Conservation (phyloP, 2,888 invertebrate species). For the Mellilla xanthometata region DNA sequence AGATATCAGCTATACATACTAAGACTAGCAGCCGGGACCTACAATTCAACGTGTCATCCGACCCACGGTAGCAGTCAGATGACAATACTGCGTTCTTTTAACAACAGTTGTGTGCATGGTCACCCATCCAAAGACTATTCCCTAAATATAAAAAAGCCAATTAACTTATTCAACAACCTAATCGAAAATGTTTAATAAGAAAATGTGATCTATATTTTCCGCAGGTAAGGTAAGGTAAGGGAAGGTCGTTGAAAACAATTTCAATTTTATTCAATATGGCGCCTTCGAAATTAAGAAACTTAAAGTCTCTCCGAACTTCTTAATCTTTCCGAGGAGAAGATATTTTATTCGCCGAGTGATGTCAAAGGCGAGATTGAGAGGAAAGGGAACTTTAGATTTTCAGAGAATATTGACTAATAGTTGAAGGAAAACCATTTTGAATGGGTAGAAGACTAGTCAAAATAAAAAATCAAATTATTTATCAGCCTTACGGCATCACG, state of each 20-base stretch:
- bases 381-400: slow-evolving; percentile 25
- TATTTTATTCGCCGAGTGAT: slow-evolving; percentile 51
- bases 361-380: slow-evolving; percentile 40
- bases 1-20: no score
- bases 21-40: no score
- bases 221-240: slow-evolving; percentile 35
- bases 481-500: no score
- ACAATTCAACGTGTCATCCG: no score
- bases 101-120: no score
- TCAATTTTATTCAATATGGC: slow-evolving; percentile 48
- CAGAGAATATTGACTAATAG: slow-evolving; percentile 3
- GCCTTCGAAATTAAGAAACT: slow-evolving; percentile 60
- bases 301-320: slow-evolving; percentile 57
- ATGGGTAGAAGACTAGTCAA: no score
- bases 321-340: slow-evolving; percentile 60
- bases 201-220: slow-evolving; percentile 19
- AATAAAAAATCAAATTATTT: no score
- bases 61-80: no score
- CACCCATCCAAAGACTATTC: no score
- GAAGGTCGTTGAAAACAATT: slow-evolving; percentile 43
- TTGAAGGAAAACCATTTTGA: no score
- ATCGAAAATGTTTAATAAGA: slow-evolving; percentile 13
- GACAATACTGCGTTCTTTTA: no score
- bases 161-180: neutral
- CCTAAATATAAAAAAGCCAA: neutral